Evolutionary conservation across 2,888 invertebrate species (phyloP).

Genomic region (Mongoloraphidia duomilia): DNA sequence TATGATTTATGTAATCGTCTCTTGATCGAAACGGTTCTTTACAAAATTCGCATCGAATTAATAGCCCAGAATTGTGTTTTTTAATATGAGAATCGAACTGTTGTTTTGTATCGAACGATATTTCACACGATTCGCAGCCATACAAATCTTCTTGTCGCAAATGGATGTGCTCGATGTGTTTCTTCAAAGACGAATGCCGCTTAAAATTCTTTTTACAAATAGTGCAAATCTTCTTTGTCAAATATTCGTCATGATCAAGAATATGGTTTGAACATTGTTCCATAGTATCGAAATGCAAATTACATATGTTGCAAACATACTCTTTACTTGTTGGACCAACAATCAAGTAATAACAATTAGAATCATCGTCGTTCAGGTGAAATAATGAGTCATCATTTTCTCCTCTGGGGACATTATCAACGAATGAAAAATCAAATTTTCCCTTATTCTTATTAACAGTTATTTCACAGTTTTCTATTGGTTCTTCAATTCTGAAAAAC

Average conservation of each 20-base stretch:
- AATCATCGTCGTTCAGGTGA: too few species aligned
- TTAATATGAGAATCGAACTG: background rate
- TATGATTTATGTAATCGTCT: background rate
- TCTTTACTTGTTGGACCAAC: background rate
- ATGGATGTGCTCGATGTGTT: background rate
- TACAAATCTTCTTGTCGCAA: background rate
- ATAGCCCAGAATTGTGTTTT: background rate
- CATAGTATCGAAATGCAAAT: background rate
- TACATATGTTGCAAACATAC: background rate
- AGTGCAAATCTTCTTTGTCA: background rate
- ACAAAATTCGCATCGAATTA: background rate
- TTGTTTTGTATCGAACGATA: background rate
- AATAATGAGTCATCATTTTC: too few species aligned
- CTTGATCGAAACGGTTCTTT: background rate
- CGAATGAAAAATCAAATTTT: too few species aligned
- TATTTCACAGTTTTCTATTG: too few species aligned
- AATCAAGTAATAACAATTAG: too few species aligned
- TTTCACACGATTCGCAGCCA: background rate
- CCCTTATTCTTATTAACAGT: too few species aligned
- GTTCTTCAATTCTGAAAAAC: too few species aligned
- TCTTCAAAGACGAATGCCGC: background rate
- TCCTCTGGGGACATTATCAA: too few species aligned
- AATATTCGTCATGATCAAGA: background rate
- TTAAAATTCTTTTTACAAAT: background rate
- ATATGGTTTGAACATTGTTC: background rate